phyloP scores from a whole-genome alignment of 2,888 invertebrate genomes.

The Heliconius ethilla region DNA sequence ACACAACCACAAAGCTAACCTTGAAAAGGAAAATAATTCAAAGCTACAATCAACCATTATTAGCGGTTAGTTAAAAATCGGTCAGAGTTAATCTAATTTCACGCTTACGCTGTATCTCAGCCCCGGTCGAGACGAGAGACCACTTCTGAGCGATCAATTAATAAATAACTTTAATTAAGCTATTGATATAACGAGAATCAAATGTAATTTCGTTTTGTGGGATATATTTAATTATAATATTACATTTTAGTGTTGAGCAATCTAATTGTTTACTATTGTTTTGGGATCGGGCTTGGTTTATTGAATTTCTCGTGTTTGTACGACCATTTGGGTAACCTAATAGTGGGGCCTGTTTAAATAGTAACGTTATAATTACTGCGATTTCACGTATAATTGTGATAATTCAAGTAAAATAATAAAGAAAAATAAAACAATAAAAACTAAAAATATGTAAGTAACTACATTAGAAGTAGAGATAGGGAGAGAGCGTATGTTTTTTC shows the following conservation, averaged over 20 bases:
- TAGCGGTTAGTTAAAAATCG: slow-evolving; percentile 27
- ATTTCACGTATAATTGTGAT: no score
- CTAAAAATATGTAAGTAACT: no score
- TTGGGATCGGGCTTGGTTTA: background rate
- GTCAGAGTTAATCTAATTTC: slow-evolving; percentile 31
- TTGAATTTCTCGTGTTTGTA: background rate
- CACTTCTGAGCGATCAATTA: slow-evolving; percentile 24
- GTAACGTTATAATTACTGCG: background rate
- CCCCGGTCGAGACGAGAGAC: background rate
- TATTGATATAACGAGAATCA: slow-evolving; percentile 7
- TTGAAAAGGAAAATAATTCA: slow-evolving; percentile 6
- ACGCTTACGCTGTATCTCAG: slow-evolving; percentile 23
- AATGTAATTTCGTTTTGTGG: slow-evolving; percentile 13
- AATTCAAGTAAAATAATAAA: no score
- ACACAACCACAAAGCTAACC: slow-evolving; percentile 18
- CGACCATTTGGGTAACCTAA: background rate
- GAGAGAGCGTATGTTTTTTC: no score
- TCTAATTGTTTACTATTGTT: background rate
- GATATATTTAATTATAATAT: background rate
- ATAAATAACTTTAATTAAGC: slow-evolving; percentile 20
- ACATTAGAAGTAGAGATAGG: no score
- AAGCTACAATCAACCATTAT: slow-evolving; percentile 28
- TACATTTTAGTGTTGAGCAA: background rate
- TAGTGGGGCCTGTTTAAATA: background rate
- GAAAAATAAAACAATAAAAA: no score